These are phyloP conservation scores for Sussaba pulchella DNA, from an alignment of 2,888 invertebrate species.

Conservation along the genomic window DNA sequence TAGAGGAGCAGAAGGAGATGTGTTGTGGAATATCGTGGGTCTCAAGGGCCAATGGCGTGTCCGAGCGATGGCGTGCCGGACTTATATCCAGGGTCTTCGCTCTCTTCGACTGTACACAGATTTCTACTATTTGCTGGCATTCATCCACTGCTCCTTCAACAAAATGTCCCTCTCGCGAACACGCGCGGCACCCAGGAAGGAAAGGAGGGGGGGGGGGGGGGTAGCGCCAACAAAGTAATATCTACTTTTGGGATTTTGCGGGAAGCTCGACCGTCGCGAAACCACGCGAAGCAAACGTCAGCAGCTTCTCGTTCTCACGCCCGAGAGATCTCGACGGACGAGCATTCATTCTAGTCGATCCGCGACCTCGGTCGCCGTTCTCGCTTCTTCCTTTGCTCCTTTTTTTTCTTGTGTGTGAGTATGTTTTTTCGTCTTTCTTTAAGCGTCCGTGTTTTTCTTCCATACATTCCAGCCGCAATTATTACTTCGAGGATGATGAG, in stretches of 20 bases:
- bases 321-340: constrained; percentile 36
- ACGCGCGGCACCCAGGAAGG: too few species aligned
- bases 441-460: too few species aligned
- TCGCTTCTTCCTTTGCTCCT: too few species aligned
- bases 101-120: constrained; percentile 1
- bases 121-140: constrained; percentile 22
- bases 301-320: constrained; percentile 58
- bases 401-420: too few species aligned
- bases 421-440: too few species aligned
- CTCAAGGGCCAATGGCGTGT: constrained; percentile 70
- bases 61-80: constrained; percentile 69
- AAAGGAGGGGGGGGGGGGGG: too few species aligned
- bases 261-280: constrained; percentile 57
- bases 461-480: too few species aligned
- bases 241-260: constrained; percentile 79
- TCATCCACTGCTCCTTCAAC: constrained; percentile 51
- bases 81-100: constrained; percentile 56
- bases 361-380: too few species aligned
- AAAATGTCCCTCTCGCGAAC: constrained; percentile 65
- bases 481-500: too few species aligned
- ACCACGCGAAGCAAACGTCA: constrained; percentile 41
- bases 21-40: constrained; percentile 40
- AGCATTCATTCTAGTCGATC: too few species aligned
- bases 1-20: constrained; percentile 26
- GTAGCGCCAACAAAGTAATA: constrained; percentile 67